Base-by-base conservation (phyloP, 2,797 vertebrate species). In the Leptoclinus maculatus region DNA sequence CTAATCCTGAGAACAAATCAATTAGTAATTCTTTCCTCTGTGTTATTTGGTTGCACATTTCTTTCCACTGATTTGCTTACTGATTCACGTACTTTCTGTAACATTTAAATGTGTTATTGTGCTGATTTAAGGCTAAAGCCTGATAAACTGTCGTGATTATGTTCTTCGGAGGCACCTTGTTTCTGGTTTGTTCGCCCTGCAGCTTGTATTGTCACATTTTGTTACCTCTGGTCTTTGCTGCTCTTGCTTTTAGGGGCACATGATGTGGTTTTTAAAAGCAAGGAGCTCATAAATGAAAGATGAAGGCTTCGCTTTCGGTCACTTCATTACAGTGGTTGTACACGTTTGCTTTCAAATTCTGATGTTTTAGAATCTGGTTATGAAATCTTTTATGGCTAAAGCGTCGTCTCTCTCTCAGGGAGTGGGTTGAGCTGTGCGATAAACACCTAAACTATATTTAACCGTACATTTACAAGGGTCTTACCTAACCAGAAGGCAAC, bases 271-370 rank as follows among this genome's bases (percentile, higher is more conserved):
- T 83, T 57, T 79, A 67, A 90, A 85, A 79, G 71, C 83, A 43
- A 25, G 23, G 36, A 74, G 39, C 77, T 77, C 74, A 84, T 88
- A 5, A 85, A 91, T 85, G 16, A 90, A 77, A 86, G 67, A 89
- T 88, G 84, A 85, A 74, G 70, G 49, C 27, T 9, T 29, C 36
- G 74, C 85, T 78, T 47, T 80, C 75, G 71, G 67, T 73, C 74
- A 51, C 47, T 83, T 67, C 74, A 58, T 82, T 74, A 62, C 73
- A 43, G 36, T 13, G 54, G 34, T 11, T 47, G 32, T 41, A 19
- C 11, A 2, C 51, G 29, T 68, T 65, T 66, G 67, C 71, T 29
- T 56, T 72, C 43, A 57, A 56, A 49, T 49, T 65, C 75, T 65
- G 39, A 78, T 74, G 53, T 66, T 41, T 76, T n/a, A 47, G 66